Conservation (phyloP, 2,113 vertebrate genomes). For the Burhinus oedicnemus region DNA sequence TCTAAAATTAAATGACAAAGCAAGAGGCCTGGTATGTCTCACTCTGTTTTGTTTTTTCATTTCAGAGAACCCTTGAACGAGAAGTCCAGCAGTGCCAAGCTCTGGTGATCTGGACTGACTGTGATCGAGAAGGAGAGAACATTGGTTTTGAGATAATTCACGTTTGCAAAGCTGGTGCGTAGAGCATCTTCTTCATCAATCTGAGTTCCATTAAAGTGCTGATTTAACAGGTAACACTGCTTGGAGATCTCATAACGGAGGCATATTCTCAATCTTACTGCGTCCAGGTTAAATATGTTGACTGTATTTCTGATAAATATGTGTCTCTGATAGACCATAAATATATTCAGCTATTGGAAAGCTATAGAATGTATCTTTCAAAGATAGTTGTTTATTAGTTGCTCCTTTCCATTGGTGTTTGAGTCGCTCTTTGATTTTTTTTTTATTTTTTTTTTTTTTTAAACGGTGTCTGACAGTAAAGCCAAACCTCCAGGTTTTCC, state of each 20-base stretch:
- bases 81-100: slow-evolving; percentile 89
- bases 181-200: neutral
- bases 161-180: slow-evolving; percentile 93
- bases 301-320: neutral
- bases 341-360: neutral
- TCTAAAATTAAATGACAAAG: neutral
- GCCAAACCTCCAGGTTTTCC: slow-evolving; percentile 85
- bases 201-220: neutral
- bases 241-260: neutral
- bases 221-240: neutral
- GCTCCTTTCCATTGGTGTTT: neutral
- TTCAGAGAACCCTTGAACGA: slow-evolving; percentile 88
- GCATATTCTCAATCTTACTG: rapidly evolving
- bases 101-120: slow-evolving; percentile 96
- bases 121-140: slow-evolving; percentile 97
- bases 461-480: slow-evolving; percentile 77
- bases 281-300: neutral
- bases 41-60: neutral
- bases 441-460: neutral
- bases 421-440: neutral
- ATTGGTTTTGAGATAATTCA: slow-evolving; percentile 96
- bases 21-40: neutral
- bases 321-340: neutral
- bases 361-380: neutral
- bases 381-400: neutral